Base-by-base conservation (phyloP, 2,797 vertebrate species). In the Amblyopsis hoosieri region DNA sequence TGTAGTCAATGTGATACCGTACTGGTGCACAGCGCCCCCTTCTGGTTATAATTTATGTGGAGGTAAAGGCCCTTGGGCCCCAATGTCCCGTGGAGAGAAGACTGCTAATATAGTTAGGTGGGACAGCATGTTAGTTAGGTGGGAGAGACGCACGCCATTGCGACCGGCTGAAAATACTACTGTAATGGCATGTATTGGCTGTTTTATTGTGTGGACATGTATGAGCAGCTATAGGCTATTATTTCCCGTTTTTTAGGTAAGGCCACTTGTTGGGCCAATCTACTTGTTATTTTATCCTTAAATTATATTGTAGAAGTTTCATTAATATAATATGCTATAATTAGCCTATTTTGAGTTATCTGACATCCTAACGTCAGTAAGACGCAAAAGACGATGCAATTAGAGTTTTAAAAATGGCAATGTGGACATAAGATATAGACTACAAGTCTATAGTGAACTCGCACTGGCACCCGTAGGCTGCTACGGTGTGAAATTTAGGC, bases 11-110 rank as follows among this genome's bases (percentile, higher is more conserved):
- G 9, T 9, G 2, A 42, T 42, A 52, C 17, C 9, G 50, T 72
- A 12, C 75, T 84, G 77, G 83, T 85, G 73, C 57, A 69, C 70
- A 84, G 85, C 85, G 83, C 78, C 90, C 84, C 89, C 91, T 90
- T 83, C 89, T 90, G 92, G 84, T 62, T 12, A 8, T 1, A 8
- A 4, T 50, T 3, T 10, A 10, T 51, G 55, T 78, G 67, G 75
- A 63, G 61, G 54, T 67, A 56, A 66, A 81, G 72, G 71, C 82
- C 83, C 78, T 69, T 78, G 69, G 83, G 81, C 75, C 84, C 84
- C 56, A 66, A 74, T 72, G 82, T 72, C 65, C 78, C 76, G 14
- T 73, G 12, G 51, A 65, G 23, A 50, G 23, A 29, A 29, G 23
- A 29, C 23, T 3, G 23, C 23, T 4, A 29, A 29, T 29, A 29